Base-by-base conservation (phyloP, 2,113 vertebrate species). In the Dipodomys stephensi region DNA sequence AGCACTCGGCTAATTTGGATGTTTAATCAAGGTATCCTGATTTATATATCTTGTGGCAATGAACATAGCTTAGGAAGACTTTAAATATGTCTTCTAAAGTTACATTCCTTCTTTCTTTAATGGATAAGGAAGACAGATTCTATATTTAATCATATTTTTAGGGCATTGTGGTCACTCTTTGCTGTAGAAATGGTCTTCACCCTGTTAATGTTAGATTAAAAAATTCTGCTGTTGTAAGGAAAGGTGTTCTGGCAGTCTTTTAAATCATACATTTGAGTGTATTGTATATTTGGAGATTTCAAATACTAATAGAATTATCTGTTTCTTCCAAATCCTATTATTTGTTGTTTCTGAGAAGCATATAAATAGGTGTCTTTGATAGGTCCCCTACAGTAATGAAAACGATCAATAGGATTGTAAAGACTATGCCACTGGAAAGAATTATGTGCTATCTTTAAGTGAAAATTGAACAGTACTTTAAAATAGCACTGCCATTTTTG, bases 401-500 rank as follows among this genome's bases (percentile, higher is more conserved):
- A 95, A 97, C 87, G 84, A 98, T 98, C 98, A 93, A 98, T 98
- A 98, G 86, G 64, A 97, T 94, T 97, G 97, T 98, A 98, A 98
- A 97, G 97, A 96, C 96, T 96, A 87, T 39, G 97, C 95, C 96
- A 97, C 94, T 92, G 83, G 94, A 96, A 97, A 98, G 98, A 98
- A 97, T 98, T 97, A 98, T 97, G 97, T 96, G 96, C 94, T 97
- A 90, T 98, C 98, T 98, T 97, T 98, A 98, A 98, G 97, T 98
- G 98, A 98, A 98, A 98, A 98, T 98, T 98, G 98, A 98, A 98
- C 97, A 97, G 97, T 95, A 96, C 97, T 98, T 98, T 97, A 98
- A 97, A 97, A 97, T 96, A 97, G 96, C 76, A 62, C 95, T 78
- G 96, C 97, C 95, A 97, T 93, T 88, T 98, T 98, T 98, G 98